Conservation (phyloP, 2,888 invertebrate species). For the Acronicta aceris region DNA sequence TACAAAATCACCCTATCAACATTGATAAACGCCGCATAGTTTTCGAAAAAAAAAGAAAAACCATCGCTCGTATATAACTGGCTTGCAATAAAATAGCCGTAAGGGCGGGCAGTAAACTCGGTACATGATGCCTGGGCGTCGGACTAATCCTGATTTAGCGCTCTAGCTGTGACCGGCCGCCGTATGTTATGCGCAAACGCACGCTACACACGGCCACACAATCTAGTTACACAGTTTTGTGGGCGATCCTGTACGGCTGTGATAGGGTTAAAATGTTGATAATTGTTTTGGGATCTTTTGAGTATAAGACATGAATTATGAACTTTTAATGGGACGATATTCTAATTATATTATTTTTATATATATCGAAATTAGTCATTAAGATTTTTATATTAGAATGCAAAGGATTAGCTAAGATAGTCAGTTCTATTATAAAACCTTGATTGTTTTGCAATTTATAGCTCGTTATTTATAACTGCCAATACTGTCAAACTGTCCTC, state of each 20-base stretch:
- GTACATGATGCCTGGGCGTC: slow-evolving; percentile 79
- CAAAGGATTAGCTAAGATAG: not conserved
- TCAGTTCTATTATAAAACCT: slow-evolving; percentile 18
- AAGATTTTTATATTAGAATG: too few relatives aligned
- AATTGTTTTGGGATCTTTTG: not conserved
- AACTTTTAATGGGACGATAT: not conserved
- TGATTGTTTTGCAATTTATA: slow-evolving; percentile 6
- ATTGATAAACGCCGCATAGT: slow-evolving; percentile 49
- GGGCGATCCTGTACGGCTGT: slow-evolving; percentile 31
- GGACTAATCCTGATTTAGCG: slow-evolving; percentile 87
- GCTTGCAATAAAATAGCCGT: slow-evolving; percentile 80
- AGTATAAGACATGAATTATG: too few relatives aligned
- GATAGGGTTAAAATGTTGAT: not conserved
- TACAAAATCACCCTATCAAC: slow-evolving; percentile 31
- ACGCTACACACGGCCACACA: slow-evolving; percentile 61
- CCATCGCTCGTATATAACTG: slow-evolving; percentile 69
- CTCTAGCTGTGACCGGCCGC: slow-evolving; percentile 70
- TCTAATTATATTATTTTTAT: too few relatives aligned
- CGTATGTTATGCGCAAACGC: slow-evolving; percentile 79
- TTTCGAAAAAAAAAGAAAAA: slow-evolving; percentile 46
- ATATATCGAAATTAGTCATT: too few relatives aligned
- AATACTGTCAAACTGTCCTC: not conserved
- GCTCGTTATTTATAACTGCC: slow-evolving; percentile 26
- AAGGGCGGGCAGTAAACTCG: slow-evolving; percentile 79
- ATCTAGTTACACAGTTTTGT: slow-evolving; percentile 34